Percentiles rank a stretch among this genome's conserved stretches.
phyloP scores from a whole-genome alignment of 2,113 vertebrate species.

The Anthoscopus minutus region DNA sequence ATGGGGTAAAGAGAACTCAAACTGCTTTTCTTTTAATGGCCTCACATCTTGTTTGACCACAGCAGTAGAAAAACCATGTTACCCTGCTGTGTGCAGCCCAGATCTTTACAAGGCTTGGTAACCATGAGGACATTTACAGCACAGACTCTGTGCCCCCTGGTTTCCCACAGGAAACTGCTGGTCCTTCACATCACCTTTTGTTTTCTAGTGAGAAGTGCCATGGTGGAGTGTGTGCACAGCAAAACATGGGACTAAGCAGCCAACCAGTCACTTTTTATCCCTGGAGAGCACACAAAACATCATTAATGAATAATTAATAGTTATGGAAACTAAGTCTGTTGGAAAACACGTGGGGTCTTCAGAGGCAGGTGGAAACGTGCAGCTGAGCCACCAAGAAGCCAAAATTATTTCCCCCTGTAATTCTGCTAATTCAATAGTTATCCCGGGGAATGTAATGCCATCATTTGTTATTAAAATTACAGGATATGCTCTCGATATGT shows the following conservation, averaged over 20 bases:
- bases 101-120: not conserved
- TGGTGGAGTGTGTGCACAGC: not conserved
- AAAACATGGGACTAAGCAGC: not conserved
- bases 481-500: not conserved
- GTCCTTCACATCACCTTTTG: not conserved
- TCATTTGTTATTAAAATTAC: not conserved
- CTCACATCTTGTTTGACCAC: not conserved
- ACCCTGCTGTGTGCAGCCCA: not conserved
- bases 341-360: not conserved
- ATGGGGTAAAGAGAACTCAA: not conserved
- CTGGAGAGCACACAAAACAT: not conserved
- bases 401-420: not conserved
- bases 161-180: not conserved
- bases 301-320: not conserved
- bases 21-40: not conserved
- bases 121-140: not conserved
- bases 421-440: not conserved
- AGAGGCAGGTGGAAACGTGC: not conserved
- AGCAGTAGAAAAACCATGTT: not conserved
- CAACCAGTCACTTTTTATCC: not conserved
- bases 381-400: not conserved
- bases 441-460: not conserved
- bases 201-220: not conserved
- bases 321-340: not conserved
- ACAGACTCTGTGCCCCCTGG: not conserved